Conservation (phyloP, 2,797 vertebrate genomes). For the Characodon lateralis region DNA sequence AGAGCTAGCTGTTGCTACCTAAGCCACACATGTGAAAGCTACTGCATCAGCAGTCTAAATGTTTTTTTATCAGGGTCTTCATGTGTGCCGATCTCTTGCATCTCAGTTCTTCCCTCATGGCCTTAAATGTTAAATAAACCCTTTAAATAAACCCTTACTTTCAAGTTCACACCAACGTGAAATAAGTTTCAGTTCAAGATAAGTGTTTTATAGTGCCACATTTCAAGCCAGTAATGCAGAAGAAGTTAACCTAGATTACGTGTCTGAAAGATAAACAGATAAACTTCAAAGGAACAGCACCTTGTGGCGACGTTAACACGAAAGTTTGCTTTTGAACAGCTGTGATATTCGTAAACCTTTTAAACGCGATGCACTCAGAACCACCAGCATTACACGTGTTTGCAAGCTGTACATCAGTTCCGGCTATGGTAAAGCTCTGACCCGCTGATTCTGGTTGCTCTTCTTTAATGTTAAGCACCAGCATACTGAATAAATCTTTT, state of each 20-base stretch:
- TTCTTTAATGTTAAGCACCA: background rate
- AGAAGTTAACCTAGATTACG: background rate
- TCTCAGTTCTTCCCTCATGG: too few species aligned
- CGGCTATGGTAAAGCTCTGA: background rate
- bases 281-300: background rate
- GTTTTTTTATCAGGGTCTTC: background rate
- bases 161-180: background rate
- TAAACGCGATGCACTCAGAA: background rate
- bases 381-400: background rate
- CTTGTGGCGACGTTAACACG: background rate
- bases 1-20: conserved; percentile 51
- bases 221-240: background rate
- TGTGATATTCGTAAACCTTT: background rate
- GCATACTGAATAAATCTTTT: background rate
- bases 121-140: background rate
- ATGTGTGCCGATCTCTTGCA: background rate
- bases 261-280: background rate
- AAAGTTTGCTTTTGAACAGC: background rate
- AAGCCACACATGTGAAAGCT: conserved; percentile 10
- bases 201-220: background rate
- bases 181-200: background rate
- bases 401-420: background rate
- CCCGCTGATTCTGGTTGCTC: background rate
- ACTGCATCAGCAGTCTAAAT: background rate
- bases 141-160: background rate